phyloP scores from a whole-genome alignment of 1,140 invertebrate species.

The Drosophila asahinai region DNA sequence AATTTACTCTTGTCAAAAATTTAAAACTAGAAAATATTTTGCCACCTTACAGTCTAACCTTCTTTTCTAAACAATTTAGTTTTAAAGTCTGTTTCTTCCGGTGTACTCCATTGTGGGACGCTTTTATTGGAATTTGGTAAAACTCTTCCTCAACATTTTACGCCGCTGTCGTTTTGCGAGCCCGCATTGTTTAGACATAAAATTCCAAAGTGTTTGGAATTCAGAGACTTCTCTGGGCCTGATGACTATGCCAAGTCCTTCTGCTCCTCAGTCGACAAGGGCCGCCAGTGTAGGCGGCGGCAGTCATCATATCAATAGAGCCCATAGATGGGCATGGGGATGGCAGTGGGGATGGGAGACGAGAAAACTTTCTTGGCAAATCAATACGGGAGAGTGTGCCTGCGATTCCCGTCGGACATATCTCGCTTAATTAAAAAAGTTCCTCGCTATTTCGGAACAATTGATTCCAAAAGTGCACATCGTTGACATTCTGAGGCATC shows the following conservation, averaged over 20 bases:
- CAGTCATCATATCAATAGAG: constrained; percentile 35
- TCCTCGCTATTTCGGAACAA: constrained; percentile 59
- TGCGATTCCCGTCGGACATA: constrained; percentile 41
- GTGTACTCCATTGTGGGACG: constrained; percentile 5
- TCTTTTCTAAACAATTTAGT: too few species aligned
- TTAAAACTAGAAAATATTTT: too few species aligned
- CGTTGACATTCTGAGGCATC: constrained; percentile 72
- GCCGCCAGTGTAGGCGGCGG: constrained; percentile 4
- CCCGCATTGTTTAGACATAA: constrained; percentile 75
- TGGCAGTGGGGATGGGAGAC: background rate
- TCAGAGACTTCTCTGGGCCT: constrained; percentile 46
- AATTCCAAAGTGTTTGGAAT: constrained; percentile 80
- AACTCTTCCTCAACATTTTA: constrained; percentile 69
- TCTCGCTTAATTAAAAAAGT: constrained; percentile 80
- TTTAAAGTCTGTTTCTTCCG: background rate
- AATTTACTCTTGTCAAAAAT: too few species aligned
- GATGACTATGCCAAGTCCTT: constrained; percentile 27
- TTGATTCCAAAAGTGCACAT: constrained; percentile 64
- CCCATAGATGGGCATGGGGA: constrained; percentile 5
- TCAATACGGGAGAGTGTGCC: constrained; percentile 59
- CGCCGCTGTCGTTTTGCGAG: constrained; percentile 71
- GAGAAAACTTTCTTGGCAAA: constrained; percentile 52
- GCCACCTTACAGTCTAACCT: too few species aligned
- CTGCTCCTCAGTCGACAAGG: background rate
- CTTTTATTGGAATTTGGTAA: constrained; percentile 70